These are phyloP conservation scores for Lophius piscatorius DNA, from an alignment of 2,113 vertebrate species.

Conservation along the genomic window DNA sequence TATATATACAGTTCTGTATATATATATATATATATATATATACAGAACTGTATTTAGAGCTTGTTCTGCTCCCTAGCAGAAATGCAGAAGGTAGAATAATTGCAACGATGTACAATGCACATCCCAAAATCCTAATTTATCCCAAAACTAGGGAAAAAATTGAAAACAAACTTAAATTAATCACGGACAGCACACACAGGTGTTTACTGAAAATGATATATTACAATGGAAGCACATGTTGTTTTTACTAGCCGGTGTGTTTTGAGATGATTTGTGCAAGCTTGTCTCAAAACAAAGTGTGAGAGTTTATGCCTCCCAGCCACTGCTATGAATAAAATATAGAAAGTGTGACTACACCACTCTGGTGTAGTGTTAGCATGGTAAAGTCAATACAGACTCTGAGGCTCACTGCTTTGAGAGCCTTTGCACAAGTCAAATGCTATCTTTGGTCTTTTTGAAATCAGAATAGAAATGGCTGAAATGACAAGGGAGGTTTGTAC, in stretches of 20 bases:
- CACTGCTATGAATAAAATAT: conserved; percentile 1
- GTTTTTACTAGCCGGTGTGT: neutral
- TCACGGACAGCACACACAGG: no score
- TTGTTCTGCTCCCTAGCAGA: no score
- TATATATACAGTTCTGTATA: no score
- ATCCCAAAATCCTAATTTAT: no score
- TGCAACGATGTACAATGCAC: no score
- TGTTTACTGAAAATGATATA: conserved; percentile 3
- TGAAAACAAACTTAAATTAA: no score
- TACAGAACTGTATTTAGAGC: no score
- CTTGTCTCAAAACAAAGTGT: neutral
- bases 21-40: no score
- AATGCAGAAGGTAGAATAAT: no score
- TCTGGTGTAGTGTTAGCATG: no score
- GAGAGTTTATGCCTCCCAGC: conserved; percentile 8
- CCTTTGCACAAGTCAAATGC: neutral
- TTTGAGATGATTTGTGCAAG: neutral
- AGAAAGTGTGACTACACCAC: neutral
- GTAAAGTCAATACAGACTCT: neutral
- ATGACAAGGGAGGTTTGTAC: conserved; percentile 14
- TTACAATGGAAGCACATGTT: no score
- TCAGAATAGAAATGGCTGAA: conserved; percentile 5
- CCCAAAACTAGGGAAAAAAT: no score
- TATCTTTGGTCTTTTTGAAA: neutral
- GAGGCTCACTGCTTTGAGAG: conserved; percentile 1